Evolutionary conservation across 2,888 invertebrate species (phyloP), one percentile per base, ranked within the genome.

Genomic region (Spatulosminthurus flaviceps): DNA sequence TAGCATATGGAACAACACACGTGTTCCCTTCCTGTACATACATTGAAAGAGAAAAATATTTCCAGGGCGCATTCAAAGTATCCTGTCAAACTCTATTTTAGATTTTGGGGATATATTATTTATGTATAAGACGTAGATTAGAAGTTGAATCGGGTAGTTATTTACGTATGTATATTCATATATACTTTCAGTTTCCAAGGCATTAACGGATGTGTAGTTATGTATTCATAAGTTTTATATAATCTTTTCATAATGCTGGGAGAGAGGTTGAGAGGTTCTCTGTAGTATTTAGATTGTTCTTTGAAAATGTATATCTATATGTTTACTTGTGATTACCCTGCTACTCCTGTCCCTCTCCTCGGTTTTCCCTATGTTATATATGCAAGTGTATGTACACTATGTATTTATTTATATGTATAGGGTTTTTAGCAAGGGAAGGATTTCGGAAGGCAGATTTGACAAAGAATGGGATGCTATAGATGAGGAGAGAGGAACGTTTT

Each of bases 41-140:
- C 5, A 29, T 21, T 42, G 22, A 67, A 60, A 73, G 67, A 51
- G 67, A 77, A 77, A 80, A 80, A 80, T 80, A 80, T 80, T 80
- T 80, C 77, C 43, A 77, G 77, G 74, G 75, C 75, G 70, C 75
- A 79, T 75, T 79, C 79, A 79, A 21, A 71, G 70, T 71, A 28
- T 71, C 41, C 70, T 71, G 70, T 29, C 70, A 22, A 11, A 29
- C 22, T 42, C 70, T 71, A 71, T 24, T 51, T 51, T 51, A 51
- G 51, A 51, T 51, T 51, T 51, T 5, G 51, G 51, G 51, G 51
- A 51, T 51, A 51, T n/a, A 51, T 51, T 51, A 51, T 51, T 2
- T 51, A n/a, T n/a, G n/a, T n/a, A n/a, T n/a, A n/a, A n/a, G n/a
- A 51, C 9, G 51, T 19, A 51, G 51, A 51, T 51, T 51, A 51